A percentile compares a stretch with the other conserved stretches of the same genome.
phyloP scores from a whole-genome alignment of 2,888 invertebrate genomes.

The Drosophila merina region DNA sequence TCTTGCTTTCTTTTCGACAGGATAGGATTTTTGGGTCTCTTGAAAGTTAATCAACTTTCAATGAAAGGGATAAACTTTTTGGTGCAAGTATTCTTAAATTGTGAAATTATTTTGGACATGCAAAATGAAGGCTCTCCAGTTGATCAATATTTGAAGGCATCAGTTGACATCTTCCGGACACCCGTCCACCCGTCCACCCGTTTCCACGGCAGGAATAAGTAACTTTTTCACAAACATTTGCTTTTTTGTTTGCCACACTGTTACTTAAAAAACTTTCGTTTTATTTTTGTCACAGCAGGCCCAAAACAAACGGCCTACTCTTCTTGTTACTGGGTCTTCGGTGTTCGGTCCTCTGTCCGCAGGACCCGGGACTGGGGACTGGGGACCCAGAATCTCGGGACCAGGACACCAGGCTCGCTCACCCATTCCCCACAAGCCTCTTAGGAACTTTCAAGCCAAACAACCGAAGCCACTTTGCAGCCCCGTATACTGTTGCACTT shows the following conservation, averaged over 20 bases:
- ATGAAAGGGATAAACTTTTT: not conserved
- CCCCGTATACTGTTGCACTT: conserved; percentile 70
- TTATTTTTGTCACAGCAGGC: conserved; percentile 28
- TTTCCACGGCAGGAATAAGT: not conserved
- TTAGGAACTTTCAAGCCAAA: conserved; percentile 58
- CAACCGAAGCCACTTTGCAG: conserved; percentile 63
- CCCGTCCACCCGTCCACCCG: not conserved
- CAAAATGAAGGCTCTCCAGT: conserved; percentile 3
- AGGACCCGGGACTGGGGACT: not conserved
- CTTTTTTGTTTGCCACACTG: conserved; percentile 40
- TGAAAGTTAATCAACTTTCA: not conserved
- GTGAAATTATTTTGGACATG: not conserved
- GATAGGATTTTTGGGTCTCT: too few species aligned
- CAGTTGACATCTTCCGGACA: conserved; percentile 31
- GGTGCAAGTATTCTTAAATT: not conserved
- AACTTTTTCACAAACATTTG: conserved; percentile 47
- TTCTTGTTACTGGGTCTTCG: conserved; percentile 11
- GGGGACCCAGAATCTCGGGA: not conserved
- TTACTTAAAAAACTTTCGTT: conserved; percentile 51
- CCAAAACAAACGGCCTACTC: conserved; percentile 46
- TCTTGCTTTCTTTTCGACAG: too few species aligned
- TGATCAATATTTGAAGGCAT: conserved; percentile 36
- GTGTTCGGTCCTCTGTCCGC: conserved; percentile 11
- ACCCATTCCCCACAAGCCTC: conserved; percentile 35
- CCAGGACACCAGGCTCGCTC: conserved; percentile 5